These are phyloP conservation scores for Spialia ferax DNA, from an alignment of 2,888 invertebrate genomes.

Conservation along the genomic window DNA sequence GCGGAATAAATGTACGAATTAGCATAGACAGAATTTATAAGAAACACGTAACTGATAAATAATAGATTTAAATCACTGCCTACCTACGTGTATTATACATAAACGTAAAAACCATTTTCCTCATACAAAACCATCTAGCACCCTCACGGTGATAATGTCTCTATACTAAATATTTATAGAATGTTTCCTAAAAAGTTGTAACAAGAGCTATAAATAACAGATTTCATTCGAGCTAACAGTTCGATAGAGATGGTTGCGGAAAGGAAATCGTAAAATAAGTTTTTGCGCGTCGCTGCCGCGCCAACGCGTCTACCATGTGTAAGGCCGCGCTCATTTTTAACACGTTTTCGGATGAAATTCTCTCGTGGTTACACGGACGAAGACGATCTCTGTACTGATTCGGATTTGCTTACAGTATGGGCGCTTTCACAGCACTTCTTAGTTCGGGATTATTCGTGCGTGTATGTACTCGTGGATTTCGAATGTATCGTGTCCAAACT, in stretches of 20 bases:
- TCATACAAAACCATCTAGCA: slow-evolving; percentile 7
- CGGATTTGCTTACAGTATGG: too few species aligned
- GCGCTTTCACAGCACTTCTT: too few species aligned
- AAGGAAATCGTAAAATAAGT: slow-evolving; percentile 85
- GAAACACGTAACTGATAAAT: background rate
- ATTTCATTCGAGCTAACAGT: slow-evolving; percentile 72
- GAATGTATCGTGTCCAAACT: too few species aligned
- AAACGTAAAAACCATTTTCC: background rate
- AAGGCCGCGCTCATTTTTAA: too few species aligned
- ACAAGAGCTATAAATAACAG: slow-evolving; percentile 77
- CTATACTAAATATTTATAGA: slow-evolving; percentile 47
- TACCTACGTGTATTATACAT: too few species aligned
- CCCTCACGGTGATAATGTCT: slow-evolving; percentile 47
- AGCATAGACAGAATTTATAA: background rate
- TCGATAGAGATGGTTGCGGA: slow-evolving; percentile 67
- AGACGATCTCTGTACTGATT: too few species aligned
- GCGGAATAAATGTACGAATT: too few species aligned
- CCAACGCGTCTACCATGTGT: too few species aligned
- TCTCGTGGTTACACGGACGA: too few species aligned
- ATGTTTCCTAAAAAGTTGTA: slow-evolving; percentile 60
- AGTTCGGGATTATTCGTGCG: too few species aligned
- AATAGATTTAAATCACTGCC: background rate
- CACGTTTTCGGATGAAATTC: too few species aligned
- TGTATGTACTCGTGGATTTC: too few species aligned
- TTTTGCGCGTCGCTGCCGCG: slow-evolving; percentile 70